These are phyloP conservation scores for Philaethria dido DNA, from an alignment of 2,888 invertebrate species.

Conservation along the genomic window DNA sequence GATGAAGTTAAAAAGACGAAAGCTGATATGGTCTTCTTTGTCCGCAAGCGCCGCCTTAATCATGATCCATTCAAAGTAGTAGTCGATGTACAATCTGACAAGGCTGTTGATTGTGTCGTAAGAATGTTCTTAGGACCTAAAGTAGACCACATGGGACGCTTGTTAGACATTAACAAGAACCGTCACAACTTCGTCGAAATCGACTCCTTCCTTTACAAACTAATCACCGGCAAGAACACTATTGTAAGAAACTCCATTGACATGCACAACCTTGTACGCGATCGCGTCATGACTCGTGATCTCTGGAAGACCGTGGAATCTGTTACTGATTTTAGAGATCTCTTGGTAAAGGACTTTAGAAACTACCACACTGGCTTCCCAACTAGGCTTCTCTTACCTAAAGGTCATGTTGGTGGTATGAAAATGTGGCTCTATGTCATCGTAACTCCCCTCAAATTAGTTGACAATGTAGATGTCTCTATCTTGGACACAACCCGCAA, in stretches of 20 bases:
- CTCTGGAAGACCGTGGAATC: slow-evolving; percentile 85
- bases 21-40: slow-evolving; percentile 77
- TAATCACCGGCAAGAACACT: slow-evolving; percentile 86
- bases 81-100: slow-evolving; percentile 83
- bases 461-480: slow-evolving; percentile 64
- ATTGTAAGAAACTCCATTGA: slow-evolving; percentile 86
- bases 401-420: slow-evolving; percentile 86
- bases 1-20: slow-evolving; percentile 74
- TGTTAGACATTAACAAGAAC: slow-evolving; percentile 83
- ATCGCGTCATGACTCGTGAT: slow-evolving; percentile 86
- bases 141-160: slow-evolving; percentile 81
- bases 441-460: slow-evolving; percentile 79
- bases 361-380: slow-evolving; percentile 87
- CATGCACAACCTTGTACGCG: slow-evolving; percentile 86
- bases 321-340: slow-evolving; percentile 68
- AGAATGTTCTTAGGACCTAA: slow-evolving; percentile 88
- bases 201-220: slow-evolving; percentile 84
- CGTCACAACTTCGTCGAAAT: slow-evolving; percentile 86
- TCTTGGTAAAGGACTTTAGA: slow-evolving; percentile 63
- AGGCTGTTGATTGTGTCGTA: slow-evolving; percentile 84
- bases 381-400: slow-evolving; percentile 87
- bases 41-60: slow-evolving; percentile 85
- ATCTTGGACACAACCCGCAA: slow-evolving; percentile 74
- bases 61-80: slow-evolving; percentile 85
- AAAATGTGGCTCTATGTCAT: slow-evolving; percentile 86